phyloP scores from a whole-genome alignment of 2,113 vertebrate species.

The Archilochus colubris region DNA sequence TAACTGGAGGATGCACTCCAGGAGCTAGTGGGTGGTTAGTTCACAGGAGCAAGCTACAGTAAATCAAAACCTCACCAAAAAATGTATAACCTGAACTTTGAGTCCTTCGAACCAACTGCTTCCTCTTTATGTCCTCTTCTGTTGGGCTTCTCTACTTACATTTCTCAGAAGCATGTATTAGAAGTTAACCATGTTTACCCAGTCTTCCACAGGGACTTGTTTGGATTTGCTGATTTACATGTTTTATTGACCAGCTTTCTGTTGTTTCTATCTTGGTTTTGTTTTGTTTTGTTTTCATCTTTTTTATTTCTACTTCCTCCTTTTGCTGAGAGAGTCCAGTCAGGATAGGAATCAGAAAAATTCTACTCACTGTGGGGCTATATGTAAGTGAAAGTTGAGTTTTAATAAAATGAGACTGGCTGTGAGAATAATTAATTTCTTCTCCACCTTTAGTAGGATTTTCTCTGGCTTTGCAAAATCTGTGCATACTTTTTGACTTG shows the following conservation, averaged over 20 bases:
- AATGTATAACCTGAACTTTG: not conserved
- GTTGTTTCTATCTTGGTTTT: not conserved
- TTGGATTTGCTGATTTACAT: not conserved
- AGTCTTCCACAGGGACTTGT: not conserved
- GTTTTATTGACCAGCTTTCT: not conserved
- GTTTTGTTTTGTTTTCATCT: not conserved
- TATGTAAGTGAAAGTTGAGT: not conserved
- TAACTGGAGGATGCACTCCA: not conserved
- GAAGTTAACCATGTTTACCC: not conserved
- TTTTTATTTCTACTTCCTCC: not conserved
- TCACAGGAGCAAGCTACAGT: not conserved
- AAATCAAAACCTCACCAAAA: not conserved
- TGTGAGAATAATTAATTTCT: not conserved
- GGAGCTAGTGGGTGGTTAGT: not conserved
- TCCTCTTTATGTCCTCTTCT: not conserved
- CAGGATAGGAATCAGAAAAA: not conserved
- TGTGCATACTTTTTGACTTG: not conserved
- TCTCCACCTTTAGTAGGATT: not conserved
- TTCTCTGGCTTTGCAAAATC: conserved; percentile 7
- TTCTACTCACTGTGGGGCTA: not conserved
- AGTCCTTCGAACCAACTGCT: not conserved
- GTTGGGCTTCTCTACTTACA: not conserved
- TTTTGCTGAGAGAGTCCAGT: not conserved
- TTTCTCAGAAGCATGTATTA: not conserved
- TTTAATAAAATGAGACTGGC: not conserved